These are phyloP conservation scores for Myxocyprinus asiaticus DNA, from an alignment of 2,113 vertebrate species.

Conservation along the genomic window DNA sequence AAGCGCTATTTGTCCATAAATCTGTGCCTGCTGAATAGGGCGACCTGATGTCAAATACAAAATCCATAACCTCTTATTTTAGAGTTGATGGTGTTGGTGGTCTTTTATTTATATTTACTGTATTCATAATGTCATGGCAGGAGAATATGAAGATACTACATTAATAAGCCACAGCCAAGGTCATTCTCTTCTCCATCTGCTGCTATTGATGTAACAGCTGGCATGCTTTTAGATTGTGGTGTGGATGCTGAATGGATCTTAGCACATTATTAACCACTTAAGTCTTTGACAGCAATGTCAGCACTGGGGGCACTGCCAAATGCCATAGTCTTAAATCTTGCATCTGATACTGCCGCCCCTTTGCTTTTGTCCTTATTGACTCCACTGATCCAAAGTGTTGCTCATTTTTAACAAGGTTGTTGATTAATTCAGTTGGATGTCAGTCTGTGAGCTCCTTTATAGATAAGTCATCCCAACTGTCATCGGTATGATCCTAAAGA, in stretches of 20 bases:
- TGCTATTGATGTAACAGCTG: not conserved
- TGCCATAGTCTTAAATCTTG: not conserved
- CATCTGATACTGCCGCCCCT: not conserved
- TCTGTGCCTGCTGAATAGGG: too few species aligned
- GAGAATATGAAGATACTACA: too few species aligned
- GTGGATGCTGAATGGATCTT: not conserved
- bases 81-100: too few species aligned
- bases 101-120: too few species aligned
- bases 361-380: not conserved
- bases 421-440: not conserved
- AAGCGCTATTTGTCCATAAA: too few species aligned
- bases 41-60: too few species aligned
- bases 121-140: too few species aligned
- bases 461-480: too few species aligned
- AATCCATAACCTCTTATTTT: too few species aligned
- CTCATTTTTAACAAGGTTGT: not conserved
- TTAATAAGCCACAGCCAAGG: not conserved
- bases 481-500: too few species aligned
- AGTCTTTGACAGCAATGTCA: not conserved
- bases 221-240: not conserved
- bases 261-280: not conserved
- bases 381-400: not conserved
- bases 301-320: not conserved
- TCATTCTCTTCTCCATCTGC: not conserved
- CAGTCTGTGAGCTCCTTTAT: too few species aligned